Evolutionary conservation across 2,888 invertebrate species (phyloP).

Genomic region (Aricia artaxerxes): DNA sequence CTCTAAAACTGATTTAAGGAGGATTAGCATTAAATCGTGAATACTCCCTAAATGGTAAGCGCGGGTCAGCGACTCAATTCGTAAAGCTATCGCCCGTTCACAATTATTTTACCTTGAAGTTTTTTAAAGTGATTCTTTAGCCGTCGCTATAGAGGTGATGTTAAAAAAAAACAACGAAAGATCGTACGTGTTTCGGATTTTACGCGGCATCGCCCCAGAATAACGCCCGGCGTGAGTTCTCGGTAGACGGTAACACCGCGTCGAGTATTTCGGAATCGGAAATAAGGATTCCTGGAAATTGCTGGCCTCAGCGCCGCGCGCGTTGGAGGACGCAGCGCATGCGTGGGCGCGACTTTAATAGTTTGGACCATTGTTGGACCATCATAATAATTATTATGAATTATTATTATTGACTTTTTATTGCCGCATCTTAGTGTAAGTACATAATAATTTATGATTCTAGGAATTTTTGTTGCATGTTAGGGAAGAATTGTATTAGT

Average conservation of each 20-base stretch:
- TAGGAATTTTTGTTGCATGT: slow-evolving; percentile 23
- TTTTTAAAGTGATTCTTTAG: background rate
- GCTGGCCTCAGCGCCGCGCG: slow-evolving; percentile 62
- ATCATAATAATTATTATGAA: slow-evolving; percentile 25
- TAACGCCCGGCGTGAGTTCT: slow-evolving; percentile 71
- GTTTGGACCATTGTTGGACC: slow-evolving; percentile 2
- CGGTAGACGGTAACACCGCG: slow-evolving; percentile 70
- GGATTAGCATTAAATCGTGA: slow-evolving; percentile 1
- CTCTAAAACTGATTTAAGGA: background rate
- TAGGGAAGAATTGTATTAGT: background rate
- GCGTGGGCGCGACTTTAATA: slow-evolving; percentile 29
- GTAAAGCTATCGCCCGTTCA: slow-evolving; percentile 47
- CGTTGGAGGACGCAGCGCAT: slow-evolving; percentile 50
- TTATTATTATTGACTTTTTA: slow-evolving; percentile 31
- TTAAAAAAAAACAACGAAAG: slow-evolving; percentile 40
- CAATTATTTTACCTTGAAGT: background rate
- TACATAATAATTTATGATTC: slow-evolving; percentile 23
- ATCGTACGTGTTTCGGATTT: slow-evolving; percentile 72
- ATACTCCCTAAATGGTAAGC: slow-evolving; percentile 46
- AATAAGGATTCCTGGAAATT: slow-evolving; percentile 74
- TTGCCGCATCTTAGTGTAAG: slow-evolving; percentile 24
- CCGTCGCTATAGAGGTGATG: background rate
- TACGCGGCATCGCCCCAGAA: slow-evolving; percentile 74
- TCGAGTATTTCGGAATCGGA: slow-evolving; percentile 77
- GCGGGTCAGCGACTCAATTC: slow-evolving; percentile 71